Percentiles rank a stretch among this genome's conserved stretches.
These are phyloP conservation scores for Bradypodion pumilum DNA, from an alignment of 2,797 vertebrate species.

Conservation along the genomic window DNA sequence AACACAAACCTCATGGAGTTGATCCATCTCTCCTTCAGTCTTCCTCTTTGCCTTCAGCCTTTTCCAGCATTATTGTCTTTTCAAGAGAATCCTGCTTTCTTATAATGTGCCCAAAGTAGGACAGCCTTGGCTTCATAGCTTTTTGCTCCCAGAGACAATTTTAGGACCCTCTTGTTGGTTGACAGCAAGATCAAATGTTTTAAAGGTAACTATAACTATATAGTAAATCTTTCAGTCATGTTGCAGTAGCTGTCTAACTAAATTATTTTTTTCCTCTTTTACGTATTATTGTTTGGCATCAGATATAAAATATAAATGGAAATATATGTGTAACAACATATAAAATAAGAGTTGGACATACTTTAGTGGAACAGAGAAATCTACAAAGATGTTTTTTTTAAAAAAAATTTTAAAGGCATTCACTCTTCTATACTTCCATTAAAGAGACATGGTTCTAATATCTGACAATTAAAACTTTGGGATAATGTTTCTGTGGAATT, in stretches of 20 bases:
- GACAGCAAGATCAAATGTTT: slow-evolving; percentile 16
- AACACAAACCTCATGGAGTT: no score
- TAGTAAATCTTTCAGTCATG: slow-evolving; percentile 30
- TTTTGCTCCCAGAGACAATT: no score
- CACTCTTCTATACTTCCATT: slow-evolving; percentile 20
- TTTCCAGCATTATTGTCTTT: no score
- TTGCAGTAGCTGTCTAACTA: slow-evolving; percentile 11
- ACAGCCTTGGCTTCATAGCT: no score
- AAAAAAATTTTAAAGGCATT: background rate
- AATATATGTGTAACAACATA: slow-evolving; percentile 23
- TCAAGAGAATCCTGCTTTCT: no score
- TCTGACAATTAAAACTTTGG: background rate
- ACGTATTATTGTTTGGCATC: slow-evolving; percentile 33
- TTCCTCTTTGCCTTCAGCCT: no score
- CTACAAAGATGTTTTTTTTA: background rate
- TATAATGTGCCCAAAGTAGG: no score
- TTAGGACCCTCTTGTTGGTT: no score
- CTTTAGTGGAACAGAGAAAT: slow-evolving; percentile 19
- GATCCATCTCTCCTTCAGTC: no score
- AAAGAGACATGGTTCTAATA: slow-evolving; percentile 32
- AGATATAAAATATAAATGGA: slow-evolving; percentile 30
- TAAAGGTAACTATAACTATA: background rate
- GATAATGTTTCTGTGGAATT: background rate
- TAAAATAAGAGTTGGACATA: slow-evolving; percentile 14
- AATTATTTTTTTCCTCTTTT: slow-evolving; percentile 31